These are phyloP conservation scores for Melanotaenia maccullochi DNA, from an alignment of 2,797 vertebrate species.

Conservation along the genomic window DNA sequence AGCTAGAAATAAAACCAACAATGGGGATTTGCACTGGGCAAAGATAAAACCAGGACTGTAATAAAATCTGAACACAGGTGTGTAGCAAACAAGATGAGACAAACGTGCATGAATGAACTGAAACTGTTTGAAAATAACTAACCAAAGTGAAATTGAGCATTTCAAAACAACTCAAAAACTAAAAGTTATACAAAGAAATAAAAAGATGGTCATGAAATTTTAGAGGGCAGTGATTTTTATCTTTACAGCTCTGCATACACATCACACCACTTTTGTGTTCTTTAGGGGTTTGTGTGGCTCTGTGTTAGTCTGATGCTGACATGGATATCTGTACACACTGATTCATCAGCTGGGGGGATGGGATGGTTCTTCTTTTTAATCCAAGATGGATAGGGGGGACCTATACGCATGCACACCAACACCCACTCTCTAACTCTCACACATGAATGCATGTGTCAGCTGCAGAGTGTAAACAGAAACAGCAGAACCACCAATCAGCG, in stretches of 20 bases:
- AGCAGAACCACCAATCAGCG: slow-evolving; percentile 63
- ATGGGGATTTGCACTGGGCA: background rate
- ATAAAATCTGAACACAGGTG: background rate
- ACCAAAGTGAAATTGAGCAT: background rate
- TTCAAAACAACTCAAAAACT: background rate
- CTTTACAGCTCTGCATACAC: too few relatives aligned
- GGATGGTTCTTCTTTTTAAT: slow-evolving; percentile 64
- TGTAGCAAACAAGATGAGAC: too few relatives aligned
- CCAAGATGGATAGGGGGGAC: slow-evolving; percentile 50
- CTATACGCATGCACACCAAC: slow-evolving; percentile 19
- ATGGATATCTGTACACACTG: slow-evolving; percentile 65
- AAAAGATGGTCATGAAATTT: too few relatives aligned
- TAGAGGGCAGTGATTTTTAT: background rate
- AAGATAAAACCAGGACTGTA: background rate
- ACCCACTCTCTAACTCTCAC: background rate
- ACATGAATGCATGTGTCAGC: slow-evolving; percentile 53
- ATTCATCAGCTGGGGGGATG: slow-evolving; percentile 47
- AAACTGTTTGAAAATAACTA: too few relatives aligned
- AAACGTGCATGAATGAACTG: too few relatives aligned
- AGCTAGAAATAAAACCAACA: background rate
- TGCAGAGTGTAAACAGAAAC: slow-evolving; percentile 63
- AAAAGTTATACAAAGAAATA: background rate
- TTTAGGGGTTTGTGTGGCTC: slow-evolving; percentile 23
- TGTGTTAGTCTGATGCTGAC: slow-evolving; percentile 49
- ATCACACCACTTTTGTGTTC: background rate